These are phyloP conservation scores for Limnephilus rhombicus DNA, from an alignment of 2,888 invertebrate genomes.

Conservation along the genomic window DNA sequence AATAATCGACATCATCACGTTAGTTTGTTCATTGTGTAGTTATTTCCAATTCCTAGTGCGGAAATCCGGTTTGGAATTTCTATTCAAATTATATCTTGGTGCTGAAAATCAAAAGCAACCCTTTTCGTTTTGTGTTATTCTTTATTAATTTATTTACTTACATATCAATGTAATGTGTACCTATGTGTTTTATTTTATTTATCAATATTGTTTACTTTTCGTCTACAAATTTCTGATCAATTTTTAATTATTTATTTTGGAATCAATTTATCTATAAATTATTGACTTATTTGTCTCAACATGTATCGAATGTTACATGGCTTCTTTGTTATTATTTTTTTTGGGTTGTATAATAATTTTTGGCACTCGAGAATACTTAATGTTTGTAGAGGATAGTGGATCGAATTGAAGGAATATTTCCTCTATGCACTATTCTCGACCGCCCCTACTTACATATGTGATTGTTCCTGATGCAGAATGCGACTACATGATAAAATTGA, in stretches of 20 bases:
- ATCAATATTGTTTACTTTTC: slow-evolving; percentile 35
- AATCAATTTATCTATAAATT: slow-evolving; percentile 34
- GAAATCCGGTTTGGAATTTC: slow-evolving; percentile 47
- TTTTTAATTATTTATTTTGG: slow-evolving; percentile 29
- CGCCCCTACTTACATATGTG: slow-evolving; percentile 54
- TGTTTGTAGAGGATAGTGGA: slow-evolving; percentile 36
- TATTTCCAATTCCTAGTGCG: slow-evolving; percentile 62
- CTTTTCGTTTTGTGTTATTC: slow-evolving; percentile 41
- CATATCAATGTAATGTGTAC: slow-evolving; percentile 8
- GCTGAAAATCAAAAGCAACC: slow-evolving; percentile 52
- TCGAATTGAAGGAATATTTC: slow-evolving; percentile 7
- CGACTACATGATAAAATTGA: slow-evolving; percentile 63
- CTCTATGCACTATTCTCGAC: background rate
- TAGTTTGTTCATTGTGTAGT: slow-evolving; percentile 62
- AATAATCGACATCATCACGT: slow-evolving; percentile 61
- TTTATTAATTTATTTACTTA: slow-evolving; percentile 43
- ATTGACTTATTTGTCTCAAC: slow-evolving; percentile 48
- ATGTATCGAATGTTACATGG: slow-evolving; percentile 60
- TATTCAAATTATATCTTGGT: slow-evolving; percentile 40
- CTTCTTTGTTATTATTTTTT: slow-evolving; percentile 16
- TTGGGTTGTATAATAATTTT: slow-evolving; percentile 47
- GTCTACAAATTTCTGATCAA: slow-evolving; percentile 24
- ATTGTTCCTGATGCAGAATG: slow-evolving; percentile 64
- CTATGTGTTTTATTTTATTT: slow-evolving; percentile 34
- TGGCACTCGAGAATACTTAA: slow-evolving; percentile 31